A percentile compares a stretch with the other conserved stretches of the same genome.
These are phyloP conservation scores for Tigriopus japonicus DNA, from an alignment of 1,140 invertebrate genomes.

Conservation along the genomic window DNA sequence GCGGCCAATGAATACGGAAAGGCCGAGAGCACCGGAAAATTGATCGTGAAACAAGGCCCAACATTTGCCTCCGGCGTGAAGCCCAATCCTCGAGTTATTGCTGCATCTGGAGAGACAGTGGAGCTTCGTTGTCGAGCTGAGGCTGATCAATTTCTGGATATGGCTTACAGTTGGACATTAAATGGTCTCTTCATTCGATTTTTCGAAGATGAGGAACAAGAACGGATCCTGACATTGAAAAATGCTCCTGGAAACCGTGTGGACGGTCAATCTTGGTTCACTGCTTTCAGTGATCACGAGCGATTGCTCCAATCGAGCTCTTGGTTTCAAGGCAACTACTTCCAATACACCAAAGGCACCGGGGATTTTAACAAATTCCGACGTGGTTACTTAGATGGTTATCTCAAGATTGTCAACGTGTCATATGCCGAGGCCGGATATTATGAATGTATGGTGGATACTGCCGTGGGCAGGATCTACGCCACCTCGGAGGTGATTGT, in stretches of 20 bases:
- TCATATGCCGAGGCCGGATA: conserved; percentile 65
- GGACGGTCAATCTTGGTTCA: neutral
- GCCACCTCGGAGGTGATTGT: conserved; percentile 48
- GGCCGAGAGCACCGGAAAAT: conserved; percentile 53
- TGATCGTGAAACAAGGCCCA: conserved; percentile 41
- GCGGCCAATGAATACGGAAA: conserved; percentile 63
- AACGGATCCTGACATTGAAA: conserved; percentile 16
- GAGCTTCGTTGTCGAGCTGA: conserved; percentile 57
- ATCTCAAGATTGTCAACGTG: conserved; percentile 55
- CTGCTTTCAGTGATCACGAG: neutral
- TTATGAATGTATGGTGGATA: conserved; percentile 72
- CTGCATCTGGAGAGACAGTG: conserved; percentile 43
- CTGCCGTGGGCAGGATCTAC: conserved; percentile 57
- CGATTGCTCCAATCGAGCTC: neutral
- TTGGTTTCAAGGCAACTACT: neutral
- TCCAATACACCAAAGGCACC: conserved; percentile 15
- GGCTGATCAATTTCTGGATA: conserved; percentile 57
- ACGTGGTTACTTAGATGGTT: conserved; percentile 28
- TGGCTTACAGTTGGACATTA: conserved; percentile 74
- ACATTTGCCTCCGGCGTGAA: conserved; percentile 38
- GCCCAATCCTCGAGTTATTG: conserved; percentile 42
- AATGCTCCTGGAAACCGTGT: conserved; percentile 7
- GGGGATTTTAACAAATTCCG: conserved; percentile 13
- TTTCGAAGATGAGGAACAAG: conserved; percentile 30
- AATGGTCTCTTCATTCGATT: conserved; percentile 57